A percentile compares a stretch with the other conserved stretches of the same genome.
These are phyloP conservation scores for Panthera leo DNA, from an alignment of 2,113 vertebrate genomes.

Conservation along the genomic window DNA sequence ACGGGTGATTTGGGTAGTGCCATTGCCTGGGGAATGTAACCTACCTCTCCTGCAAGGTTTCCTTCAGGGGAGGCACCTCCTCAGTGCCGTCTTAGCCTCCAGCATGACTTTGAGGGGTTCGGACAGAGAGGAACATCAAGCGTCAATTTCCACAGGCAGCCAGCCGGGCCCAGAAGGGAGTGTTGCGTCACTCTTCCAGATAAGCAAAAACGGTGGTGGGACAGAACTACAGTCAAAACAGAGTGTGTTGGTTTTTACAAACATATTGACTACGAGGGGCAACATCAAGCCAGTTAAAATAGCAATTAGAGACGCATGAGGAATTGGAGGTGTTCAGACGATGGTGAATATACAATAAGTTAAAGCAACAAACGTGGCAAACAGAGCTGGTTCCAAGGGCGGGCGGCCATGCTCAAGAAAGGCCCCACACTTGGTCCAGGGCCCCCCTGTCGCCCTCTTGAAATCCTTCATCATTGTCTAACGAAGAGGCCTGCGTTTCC, in stretches of 20 bases:
- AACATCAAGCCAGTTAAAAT: neutral
- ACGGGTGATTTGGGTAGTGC: neutral
- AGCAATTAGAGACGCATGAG: neutral
- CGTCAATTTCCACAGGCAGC: neutral
- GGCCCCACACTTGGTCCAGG: neutral
- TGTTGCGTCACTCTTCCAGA: neutral
- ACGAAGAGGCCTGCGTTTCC: neutral
- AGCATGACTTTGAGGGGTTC: neutral
- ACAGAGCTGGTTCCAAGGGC: too few species aligned
- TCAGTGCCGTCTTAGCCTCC: neutral
- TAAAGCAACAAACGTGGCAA: neutral
- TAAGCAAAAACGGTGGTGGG: neutral
- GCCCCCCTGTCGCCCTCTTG: neutral
- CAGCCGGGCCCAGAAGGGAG: neutral
- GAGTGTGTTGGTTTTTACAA: neutral
- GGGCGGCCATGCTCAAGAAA: fast-evolving
- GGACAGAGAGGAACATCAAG: neutral
- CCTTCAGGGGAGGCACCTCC: neutral
- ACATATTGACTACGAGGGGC: neutral
- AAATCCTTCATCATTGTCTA: neutral
- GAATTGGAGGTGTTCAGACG: neutral
- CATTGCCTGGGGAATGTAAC: too few species aligned
- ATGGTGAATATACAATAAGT: neutral
- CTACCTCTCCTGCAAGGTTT: neutral
- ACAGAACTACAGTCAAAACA: neutral